Base-by-base conservation (phyloP, 2,888 invertebrate species). In the Spodoptera exigua region DNA sequence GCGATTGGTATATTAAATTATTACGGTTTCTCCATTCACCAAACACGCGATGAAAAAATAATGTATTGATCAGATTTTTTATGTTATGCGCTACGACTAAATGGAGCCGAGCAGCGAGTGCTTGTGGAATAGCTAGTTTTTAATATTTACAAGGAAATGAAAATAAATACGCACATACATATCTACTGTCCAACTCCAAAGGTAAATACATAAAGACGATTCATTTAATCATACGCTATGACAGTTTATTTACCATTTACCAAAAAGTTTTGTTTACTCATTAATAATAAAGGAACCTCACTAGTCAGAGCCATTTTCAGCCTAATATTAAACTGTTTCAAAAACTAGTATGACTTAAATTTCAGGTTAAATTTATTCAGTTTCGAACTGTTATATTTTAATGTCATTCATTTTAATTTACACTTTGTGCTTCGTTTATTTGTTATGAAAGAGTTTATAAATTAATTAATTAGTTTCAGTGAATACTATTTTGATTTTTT, bases 311-410 rank as follows among this genome's bases (percentile, higher is more conserved):
- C 51, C 32, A 44, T 17, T 45, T 48, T 17, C 7, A 43, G 48
- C 47, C n/a, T 21, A 37, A 46, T 44, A 47, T 32, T 54, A 57
- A 57, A 61, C 35, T 49, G 53, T 72, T 71, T 58, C 35, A 52
- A 62, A 63, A 61, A 68, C 69, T 44, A 45, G 40, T 21, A 13
- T 45, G 61, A 73, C 41, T 72, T 68, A 49, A 64, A 73, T 37
- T 72, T 73, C 11, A 37, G 3, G n/a, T 7, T 17, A 13, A 44
- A 68, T 71, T 73, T 71, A 69, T 57, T 67, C 69, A 62, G 32
- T 52, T 39, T 57, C 59, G 56, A 44, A 17, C 37, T 18, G 32
- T 45, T 51, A 49, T 72, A 56, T 72, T 62, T 72, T 52, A 59
- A 49, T 64, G 59, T 46, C 54, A 68, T 73, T 59, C 40, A 53